Evolutionary conservation across 2,797 vertebrate species (phyloP).

Genomic region (Myotis vivesi): DNA sequence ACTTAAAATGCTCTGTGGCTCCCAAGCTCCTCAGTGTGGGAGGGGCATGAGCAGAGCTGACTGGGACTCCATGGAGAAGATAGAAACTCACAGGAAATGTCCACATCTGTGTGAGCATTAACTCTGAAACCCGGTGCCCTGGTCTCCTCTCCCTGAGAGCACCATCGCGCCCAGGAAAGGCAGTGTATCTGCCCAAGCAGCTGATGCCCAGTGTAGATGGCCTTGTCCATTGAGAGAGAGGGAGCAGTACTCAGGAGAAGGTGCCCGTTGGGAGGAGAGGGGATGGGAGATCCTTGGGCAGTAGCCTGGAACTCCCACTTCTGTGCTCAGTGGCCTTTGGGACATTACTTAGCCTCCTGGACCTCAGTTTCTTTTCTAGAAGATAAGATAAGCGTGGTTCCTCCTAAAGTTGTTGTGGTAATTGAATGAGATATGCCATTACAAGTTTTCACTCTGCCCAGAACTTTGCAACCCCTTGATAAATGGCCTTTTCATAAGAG

Average conservation of each 20-base stretch:
- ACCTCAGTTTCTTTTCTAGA: background rate
- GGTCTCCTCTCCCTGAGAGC: background rate
- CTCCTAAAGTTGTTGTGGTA: background rate
- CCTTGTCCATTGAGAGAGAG: background rate
- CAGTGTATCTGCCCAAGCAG: background rate
- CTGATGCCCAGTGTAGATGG: too few relatives aligned
- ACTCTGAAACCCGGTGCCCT: too few relatives aligned
- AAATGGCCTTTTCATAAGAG: background rate
- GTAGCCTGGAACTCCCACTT: background rate
- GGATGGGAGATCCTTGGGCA: rapidly evolving
- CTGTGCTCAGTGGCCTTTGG: too few relatives aligned
- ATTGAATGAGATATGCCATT: background rate
- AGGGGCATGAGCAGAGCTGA: background rate
- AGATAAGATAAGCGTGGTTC: background rate
- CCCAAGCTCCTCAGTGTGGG: background rate
- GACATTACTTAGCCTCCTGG: background rate
- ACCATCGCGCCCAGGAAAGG: background rate
- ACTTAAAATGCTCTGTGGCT: background rate
- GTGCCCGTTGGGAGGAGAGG: rapidly evolving
- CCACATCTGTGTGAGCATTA: background rate
- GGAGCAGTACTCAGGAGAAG: background rate
- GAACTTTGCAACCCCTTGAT: background rate
- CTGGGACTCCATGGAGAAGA: rapidly evolving
- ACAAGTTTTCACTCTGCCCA: background rate
- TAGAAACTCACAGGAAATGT: background rate